Base-by-base conservation (phyloP, 2,113 vertebrate species). In the Oncorhynchus masou region DNA sequence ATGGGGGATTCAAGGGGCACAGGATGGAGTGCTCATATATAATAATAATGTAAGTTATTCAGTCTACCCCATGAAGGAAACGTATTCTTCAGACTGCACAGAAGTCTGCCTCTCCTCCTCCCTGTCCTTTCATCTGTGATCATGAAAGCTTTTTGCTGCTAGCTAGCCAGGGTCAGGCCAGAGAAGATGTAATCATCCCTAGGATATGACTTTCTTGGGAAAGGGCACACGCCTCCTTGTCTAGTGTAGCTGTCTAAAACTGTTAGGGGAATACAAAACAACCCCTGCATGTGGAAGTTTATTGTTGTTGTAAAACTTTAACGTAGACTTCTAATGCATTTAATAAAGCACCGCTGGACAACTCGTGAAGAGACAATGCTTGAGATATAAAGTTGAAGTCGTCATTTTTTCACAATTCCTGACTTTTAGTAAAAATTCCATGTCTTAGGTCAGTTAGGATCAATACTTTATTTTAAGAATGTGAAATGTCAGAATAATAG, bases 41-140 rank as follows among this genome's bases (percentile, higher is more conserved):
- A 11, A 90, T 85, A 87, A 86, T 86, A 87, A 83, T 70, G 57
- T 69, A 71, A 75, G 84, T 85, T 86, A 62, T 77, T 59, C 81
- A 84, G 88, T 80, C 75, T 78, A 74, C 71, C 81, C 76, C 81
- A 78, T 84, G 81, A 88, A 88, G 88, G 88, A 84, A 88, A 45
- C 2, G 2, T 75, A 83, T 74, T 83, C 73, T 76, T 54, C 74
- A 76, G 75, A 79, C 73, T 39, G 80, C 75, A 22, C 49, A 80
- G 77, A 76, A 31, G 84, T 85, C 81, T 31, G 39, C 74, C 9
- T 85, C 83, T 85, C 72, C 83, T 82, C 83, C 66, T 60, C 74
- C n/a, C 77, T 39, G 83, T 67, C 77, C 81, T 81, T 74, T 83
- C 85, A 78, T 79, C 85, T 74, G 75, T 64, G 77, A 76, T 79